Base-by-base conservation (phyloP, 2,113 vertebrate species). In the Casuarius casuarius region DNA sequence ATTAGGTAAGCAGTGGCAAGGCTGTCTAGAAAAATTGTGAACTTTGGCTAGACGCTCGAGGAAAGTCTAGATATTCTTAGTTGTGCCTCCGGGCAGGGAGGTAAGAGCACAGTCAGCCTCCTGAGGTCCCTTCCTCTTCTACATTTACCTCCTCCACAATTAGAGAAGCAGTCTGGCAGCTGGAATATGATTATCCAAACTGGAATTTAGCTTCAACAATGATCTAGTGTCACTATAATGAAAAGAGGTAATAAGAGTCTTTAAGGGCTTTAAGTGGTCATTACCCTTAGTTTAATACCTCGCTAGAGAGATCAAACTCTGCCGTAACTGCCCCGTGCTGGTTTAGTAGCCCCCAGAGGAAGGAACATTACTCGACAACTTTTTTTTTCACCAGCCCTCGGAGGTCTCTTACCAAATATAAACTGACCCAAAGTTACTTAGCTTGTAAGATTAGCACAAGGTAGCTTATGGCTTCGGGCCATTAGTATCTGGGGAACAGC, bases 251-350 rank as follows among this genome's bases (percentile, higher is more conserved):
- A 91, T 65, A 56, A 7, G 7, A 58, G 17, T 78, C 51, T 94
- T 84, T 71, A 68, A 93, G 67, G 75, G 46, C 9, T 52, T 0
- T 35, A 58, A 68, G 51, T 6, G 12, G 59, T 90, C 7, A 11
- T 94, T 86, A 38, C 23, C 31, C 35, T 91, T 91, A 29, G 21
- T n/a, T 87, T 94, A 94, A 87, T 84, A 66, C 44, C 62, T 87
- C 87, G 20, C 84, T 38, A 28, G 67, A 77, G 87, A 85, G 62
- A 71, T 49, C 49, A 62, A 26, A 25, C 7, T 20, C 12, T 63
- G 28, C 63, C 21, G 1, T 92, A 74, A 77, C 20, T 86, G 71
- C 74, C 59, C 35, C 44, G 10, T 42, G 72, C 66, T 90, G 78
- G 62, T 51, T 93, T 76, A 80, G 48, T 62, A 61, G 74, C 67